phyloP scores from a whole-genome alignment of 2,888 invertebrate genomes.

The Nowickia ferox region DNA sequence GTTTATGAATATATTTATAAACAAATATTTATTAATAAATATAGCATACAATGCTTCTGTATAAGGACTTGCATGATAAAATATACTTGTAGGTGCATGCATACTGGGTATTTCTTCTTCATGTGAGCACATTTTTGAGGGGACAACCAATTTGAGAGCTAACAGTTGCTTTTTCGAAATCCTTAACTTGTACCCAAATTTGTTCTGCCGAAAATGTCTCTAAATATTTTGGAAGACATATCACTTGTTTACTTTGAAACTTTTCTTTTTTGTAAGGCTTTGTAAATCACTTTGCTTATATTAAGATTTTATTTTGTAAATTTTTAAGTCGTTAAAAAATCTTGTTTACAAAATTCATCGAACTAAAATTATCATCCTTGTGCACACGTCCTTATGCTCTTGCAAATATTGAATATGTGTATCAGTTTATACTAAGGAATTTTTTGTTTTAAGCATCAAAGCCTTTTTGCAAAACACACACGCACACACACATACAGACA shows the following conservation, averaged over 20 bases:
- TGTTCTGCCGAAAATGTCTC: too few species aligned
- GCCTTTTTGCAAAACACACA: not conserved
- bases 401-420: conserved; percentile 3
- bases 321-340: not conserved
- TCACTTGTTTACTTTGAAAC: too few species aligned
- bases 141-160: too few species aligned
- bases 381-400: not conserved
- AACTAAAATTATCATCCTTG: not conserved
- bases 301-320: too few species aligned
- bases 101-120: not conserved
- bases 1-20: not conserved
- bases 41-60: not conserved
- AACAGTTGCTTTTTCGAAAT: too few species aligned
- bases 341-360: not conserved
- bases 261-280: too few species aligned
- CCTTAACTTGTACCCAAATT: too few species aligned
- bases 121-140: too few species aligned
- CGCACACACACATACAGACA: not conserved
- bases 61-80: not conserved
- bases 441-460: conserved; percentile 4
- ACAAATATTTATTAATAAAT: conserved; percentile 22
- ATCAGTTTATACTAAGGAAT: not conserved
- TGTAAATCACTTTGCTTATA: too few species aligned
- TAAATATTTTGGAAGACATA: too few species aligned
- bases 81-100: not conserved